Conservation (phyloP, 37 sponge, comb jelly and placozoan species). For the Ephydatia muelleri region DNA sequence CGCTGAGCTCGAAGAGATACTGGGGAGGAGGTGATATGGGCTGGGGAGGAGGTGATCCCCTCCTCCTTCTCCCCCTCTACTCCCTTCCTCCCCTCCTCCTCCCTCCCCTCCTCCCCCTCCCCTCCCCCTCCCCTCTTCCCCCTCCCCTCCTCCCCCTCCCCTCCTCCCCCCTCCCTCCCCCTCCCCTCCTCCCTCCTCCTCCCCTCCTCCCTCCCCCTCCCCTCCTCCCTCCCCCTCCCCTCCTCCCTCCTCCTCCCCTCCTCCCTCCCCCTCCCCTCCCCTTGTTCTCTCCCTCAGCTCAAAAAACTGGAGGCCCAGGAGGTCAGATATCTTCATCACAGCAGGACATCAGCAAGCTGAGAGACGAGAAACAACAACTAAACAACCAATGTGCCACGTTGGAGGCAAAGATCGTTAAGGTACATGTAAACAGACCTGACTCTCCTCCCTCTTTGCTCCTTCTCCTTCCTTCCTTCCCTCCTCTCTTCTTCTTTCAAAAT, state of each 20-base stretch:
- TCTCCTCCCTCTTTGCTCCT: not conserved
- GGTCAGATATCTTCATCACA: slow-evolving; percentile 7
- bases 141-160: not conserved
- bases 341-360: slow-evolving; percentile 16
- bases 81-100: no score
- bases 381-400: slow-evolving; percentile 21
- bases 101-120: not conserved
- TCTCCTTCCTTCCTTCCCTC: not conserved
- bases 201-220: not conserved
- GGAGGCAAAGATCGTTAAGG: slow-evolving; percentile 29
- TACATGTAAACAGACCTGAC: not conserved
- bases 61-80: not conserved
- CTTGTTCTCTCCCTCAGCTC: not conserved
- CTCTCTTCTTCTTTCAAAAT: no score
- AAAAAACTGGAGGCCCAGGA: slow-evolving; percentile 31
- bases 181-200: not conserved
- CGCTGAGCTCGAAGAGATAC: slow-evolving; percentile 75
- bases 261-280: not conserved
- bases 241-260: not conserved
- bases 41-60: not conserved
- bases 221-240: not conserved
- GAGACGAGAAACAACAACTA: slow-evolving; percentile 18
- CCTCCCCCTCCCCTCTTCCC: not conserved
- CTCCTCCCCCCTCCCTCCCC: slow-evolving; percentile 3
- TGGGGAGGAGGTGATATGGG: not conserved